Evolutionary conservation across 2,113 vertebrate species (phyloP), one percentile per base, ranked within the genome.

Genomic region (Solenodon paradoxus): DNA sequence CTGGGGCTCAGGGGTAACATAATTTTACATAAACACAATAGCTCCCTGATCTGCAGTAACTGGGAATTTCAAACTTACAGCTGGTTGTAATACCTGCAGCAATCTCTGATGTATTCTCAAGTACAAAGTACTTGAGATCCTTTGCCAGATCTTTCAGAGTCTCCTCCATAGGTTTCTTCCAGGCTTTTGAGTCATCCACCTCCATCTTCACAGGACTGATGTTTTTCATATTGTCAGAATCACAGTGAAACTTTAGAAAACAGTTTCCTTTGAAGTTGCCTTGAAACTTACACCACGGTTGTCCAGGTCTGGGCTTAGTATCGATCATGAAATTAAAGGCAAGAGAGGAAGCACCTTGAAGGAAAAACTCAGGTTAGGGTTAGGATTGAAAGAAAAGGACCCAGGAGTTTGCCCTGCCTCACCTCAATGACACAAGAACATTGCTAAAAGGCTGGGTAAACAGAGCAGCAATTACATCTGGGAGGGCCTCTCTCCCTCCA

Each of bases 31-130:
- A 24, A 13, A 30, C 3, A 30, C 80, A 11, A 4, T 0, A 24
- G 4, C 10, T 32, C 53, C 5, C 49, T 26, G 47, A 9, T 24
- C 8, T 64, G 24, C 24, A 9, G 7, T 26, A 24, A 16, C 5
- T 32, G 57, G 51, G 7, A 2, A 59, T 79, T 17, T 24, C 32
- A 10, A 2, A 51, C 90, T 88, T 57, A 75, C 28, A 57, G 0
- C 2, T 45, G 15, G 1, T 6, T n/a, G n/a, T n/a, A n/a, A n/a
- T n/a, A n/a, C n/a, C 13, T 32, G 32, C 32, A 3, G 0, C 51
- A n/a, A 47, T n/a, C n/a, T 75, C 32, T 0, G 0, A 10, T 15
- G 8, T 30, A 10, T 78, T 10, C 1, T 28, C 68, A 26, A 32
- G 28, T 11, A 88, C 16, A 24, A 38, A 22, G 13, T 63, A 1